Evolutionary conservation across 2,113 vertebrate genomes (phyloP), one percentile per base, ranked within the genome.

Genomic region (Echinops telfairi): DNA sequence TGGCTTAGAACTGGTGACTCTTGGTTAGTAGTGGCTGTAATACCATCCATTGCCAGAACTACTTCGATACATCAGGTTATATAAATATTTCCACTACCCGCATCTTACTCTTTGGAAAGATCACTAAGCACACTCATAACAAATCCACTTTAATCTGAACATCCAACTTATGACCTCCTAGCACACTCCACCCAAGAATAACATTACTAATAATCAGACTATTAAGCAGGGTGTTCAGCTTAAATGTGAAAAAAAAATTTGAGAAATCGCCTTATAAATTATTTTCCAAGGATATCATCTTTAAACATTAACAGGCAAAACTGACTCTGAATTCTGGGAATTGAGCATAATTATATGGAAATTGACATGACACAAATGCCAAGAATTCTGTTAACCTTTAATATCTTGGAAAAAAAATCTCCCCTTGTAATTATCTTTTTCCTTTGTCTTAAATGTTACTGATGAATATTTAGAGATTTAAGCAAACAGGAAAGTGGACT

Each of bases 371-470:
- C 98, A 98, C 97, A 98, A 98, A 98, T 98, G 98, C 98, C 98
- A 98, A 98, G 98, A 98, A 98, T 98, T 98, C 98, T 98, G 98
- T 98, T 98, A 98, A 98, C 98, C 98, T 98, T 98, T 98, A 98
- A 97, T 98, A 98, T 97, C 95, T 98, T 96, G 93, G 97, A 97
- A 98, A 40, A 71, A 98, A 98, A 97, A 93, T 98, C 97, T 97
- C 97, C 96, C 97, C 97, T 98, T 97, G 96, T 98, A 98, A 98
- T 98, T 98, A 98, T 98, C 98, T 98, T 95, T 97, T 98, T 95
- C 97, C 96, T 98, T 98, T 98, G 98, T 98, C 97, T 98, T 98
- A 98, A 98, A 98, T 98, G 98, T 98, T 98, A 98, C 98, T 97
- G 97, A 97, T 98, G 98, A 98, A 98, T 98, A 98, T 98, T 98